Conservation (phyloP, 2,113 vertebrate species). For the Gymnorhina tibicen region DNA sequence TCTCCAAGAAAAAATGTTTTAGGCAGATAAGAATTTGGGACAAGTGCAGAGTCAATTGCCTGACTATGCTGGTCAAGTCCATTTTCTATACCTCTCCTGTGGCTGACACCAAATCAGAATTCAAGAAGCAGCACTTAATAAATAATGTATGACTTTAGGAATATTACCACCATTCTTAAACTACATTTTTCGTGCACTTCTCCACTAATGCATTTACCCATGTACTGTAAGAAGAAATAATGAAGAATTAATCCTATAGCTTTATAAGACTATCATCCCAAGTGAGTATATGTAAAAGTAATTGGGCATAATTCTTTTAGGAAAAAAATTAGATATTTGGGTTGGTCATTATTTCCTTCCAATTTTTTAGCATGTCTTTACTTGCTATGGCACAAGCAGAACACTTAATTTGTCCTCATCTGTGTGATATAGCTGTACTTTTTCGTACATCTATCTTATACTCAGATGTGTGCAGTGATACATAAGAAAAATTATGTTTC, state of each 20-base stretch:
- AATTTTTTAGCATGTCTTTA: neutral
- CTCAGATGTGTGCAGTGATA: neutral
- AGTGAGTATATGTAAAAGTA: neutral
- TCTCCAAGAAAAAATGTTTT: neutral
- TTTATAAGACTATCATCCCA: neutral
- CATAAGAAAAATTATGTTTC: neutral
- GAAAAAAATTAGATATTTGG: neutral
- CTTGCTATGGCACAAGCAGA: neutral
- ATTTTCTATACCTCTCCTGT: neutral
- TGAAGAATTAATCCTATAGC: neutral
- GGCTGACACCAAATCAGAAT: neutral
- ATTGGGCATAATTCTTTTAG: neutral
- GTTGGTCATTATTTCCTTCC: neutral
- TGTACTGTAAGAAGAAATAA: neutral
- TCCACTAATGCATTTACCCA: neutral
- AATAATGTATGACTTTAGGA: neutral
- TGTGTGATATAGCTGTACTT: neutral
- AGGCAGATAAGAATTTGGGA: neutral
- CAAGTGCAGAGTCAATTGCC: neutral
- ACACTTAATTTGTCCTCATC: neutral
- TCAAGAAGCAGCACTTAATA: neutral
- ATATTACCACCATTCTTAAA: neutral
- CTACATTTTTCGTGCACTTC: neutral
- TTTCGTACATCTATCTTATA: neutral
- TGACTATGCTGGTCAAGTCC: neutral